phyloP scores from a whole-genome alignment of 2,888 invertebrate species.

The Drosophila rellima region DNA sequence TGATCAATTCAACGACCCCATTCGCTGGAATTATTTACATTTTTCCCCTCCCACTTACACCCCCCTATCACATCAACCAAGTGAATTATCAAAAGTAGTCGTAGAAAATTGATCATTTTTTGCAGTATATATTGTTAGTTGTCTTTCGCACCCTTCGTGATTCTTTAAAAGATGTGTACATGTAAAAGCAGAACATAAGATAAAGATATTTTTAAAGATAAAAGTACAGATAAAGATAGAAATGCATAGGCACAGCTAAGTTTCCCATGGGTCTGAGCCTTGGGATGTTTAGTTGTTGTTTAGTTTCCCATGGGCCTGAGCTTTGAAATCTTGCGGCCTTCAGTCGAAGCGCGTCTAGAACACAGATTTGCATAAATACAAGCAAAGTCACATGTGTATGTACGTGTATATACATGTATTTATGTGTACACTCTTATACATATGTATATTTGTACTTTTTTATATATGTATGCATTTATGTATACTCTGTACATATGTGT shows the following conservation, averaged over 20 bases:
- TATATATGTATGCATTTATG: slow-evolving; percentile 3
- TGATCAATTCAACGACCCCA: too few species aligned
- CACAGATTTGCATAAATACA: slow-evolving; percentile 22
- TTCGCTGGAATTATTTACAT: too few species aligned
- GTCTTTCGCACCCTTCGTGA: too few species aligned
- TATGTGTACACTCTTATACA: neutral
- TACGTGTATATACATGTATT: neutral
- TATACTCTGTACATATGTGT: slow-evolving; percentile 1
- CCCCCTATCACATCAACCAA: too few species aligned
- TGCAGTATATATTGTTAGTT: too few species aligned
- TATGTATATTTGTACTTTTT: neutral
- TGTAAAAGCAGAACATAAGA: too few species aligned
- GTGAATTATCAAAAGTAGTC: too few species aligned
- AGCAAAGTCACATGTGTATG: neutral
- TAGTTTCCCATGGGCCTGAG: slow-evolving; percentile 17
- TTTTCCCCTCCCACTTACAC: too few species aligned
- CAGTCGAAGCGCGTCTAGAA: slow-evolving; percentile 29
- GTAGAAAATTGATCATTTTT: too few species aligned
- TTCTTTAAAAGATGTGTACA: too few species aligned
- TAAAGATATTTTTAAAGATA: too few species aligned
- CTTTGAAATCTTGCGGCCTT: slow-evolving; percentile 41
- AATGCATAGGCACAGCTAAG: neutral
- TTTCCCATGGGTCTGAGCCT: slow-evolving; percentile 11
- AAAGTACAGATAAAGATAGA: neutral
- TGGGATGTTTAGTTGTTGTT: slow-evolving; percentile 5